phyloP scores from a whole-genome alignment of 2,888 invertebrate species.

The Perizoma affinitatum region DNA sequence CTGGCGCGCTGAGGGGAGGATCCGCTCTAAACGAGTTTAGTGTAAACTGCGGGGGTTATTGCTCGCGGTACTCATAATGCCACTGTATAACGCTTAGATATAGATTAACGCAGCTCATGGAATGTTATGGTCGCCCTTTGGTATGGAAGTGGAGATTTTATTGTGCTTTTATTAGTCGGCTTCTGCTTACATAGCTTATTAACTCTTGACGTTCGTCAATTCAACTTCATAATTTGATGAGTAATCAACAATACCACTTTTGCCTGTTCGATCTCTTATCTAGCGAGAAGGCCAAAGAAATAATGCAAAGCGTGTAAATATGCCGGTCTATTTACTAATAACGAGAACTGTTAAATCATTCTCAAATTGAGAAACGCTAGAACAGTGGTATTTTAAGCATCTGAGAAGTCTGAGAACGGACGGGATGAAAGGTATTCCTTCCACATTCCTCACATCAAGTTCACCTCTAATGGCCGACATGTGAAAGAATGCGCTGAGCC shows the following conservation, averaged over 20 bases:
- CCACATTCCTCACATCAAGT: slow-evolving; percentile 38
- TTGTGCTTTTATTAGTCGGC: slow-evolving; percentile 44
- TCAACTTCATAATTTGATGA: too few species aligned
- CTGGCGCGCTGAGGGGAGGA: slow-evolving; percentile 58
- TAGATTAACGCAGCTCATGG: slow-evolving; percentile 46
- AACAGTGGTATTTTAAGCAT: too few species aligned
- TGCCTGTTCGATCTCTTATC: too few species aligned
- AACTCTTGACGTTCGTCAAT: slow-evolving; percentile 18
- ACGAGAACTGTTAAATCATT: too few species aligned
- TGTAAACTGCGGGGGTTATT: slow-evolving; percentile 56
- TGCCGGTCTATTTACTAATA: too few species aligned
- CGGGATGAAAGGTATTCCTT: slow-evolving; percentile 24
- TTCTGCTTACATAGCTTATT: slow-evolving; percentile 32
- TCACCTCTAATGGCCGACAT: slow-evolving; percentile 43
- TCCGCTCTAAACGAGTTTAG: slow-evolving; percentile 59
- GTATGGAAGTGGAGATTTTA: slow-evolving; percentile 43
- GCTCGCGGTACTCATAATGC: slow-evolving; percentile 44
- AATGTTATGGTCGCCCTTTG: slow-evolving; percentile 37
- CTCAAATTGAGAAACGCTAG: too few species aligned
- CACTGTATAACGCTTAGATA: slow-evolving; percentile 50
- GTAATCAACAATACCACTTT: too few species aligned
- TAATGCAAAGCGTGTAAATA: too few species aligned
- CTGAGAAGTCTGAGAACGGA: slow-evolving; percentile 8
- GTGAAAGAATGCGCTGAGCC: slow-evolving; percentile 70
- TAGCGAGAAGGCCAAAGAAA: too few species aligned